These are phyloP conservation scores for Petrocephalus zakoni DNA, from an alignment of 2,113 vertebrate species.

Conservation along the genomic window DNA sequence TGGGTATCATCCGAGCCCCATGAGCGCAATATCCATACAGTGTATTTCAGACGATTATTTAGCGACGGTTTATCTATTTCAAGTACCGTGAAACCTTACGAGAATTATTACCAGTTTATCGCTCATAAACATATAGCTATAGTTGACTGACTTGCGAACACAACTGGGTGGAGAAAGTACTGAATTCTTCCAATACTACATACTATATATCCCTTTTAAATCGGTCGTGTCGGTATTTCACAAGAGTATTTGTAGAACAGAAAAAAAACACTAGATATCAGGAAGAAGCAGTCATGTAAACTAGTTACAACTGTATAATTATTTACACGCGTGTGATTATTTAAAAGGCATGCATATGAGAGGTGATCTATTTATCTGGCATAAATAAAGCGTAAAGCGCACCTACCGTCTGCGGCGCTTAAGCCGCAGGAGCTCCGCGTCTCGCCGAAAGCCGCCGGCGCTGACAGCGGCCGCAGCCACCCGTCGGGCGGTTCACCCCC, in stretches of 20 bases:
- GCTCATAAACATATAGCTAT: not conserved
- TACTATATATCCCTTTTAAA: not conserved
- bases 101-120: not conserved
- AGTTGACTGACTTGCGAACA: not conserved
- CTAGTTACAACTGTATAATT: not conserved
- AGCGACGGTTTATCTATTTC: not conserved
- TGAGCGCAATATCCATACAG: not conserved
- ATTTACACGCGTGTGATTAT: not conserved
- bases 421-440: constrained; percentile 41
- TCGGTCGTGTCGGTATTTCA: not conserved
- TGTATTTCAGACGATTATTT: not conserved
- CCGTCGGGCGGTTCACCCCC: constrained; percentile 18
- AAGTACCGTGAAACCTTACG: not conserved
- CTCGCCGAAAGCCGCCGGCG: constrained; percentile 40
- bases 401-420: constrained; percentile 44
- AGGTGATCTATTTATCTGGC: not conserved
- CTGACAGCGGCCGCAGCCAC: constrained; percentile 36
- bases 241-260: not conserved
- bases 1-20: not conserved
- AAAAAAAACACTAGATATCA: not conserved
- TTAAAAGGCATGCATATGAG: not conserved
- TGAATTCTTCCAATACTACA: not conserved
- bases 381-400: not conserved
- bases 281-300: not conserved
- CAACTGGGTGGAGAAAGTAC: not conserved